These are phyloP conservation scores for Lepidurus couesii DNA, from an alignment of 1,140 invertebrate genomes.

Conservation along the genomic window DNA sequence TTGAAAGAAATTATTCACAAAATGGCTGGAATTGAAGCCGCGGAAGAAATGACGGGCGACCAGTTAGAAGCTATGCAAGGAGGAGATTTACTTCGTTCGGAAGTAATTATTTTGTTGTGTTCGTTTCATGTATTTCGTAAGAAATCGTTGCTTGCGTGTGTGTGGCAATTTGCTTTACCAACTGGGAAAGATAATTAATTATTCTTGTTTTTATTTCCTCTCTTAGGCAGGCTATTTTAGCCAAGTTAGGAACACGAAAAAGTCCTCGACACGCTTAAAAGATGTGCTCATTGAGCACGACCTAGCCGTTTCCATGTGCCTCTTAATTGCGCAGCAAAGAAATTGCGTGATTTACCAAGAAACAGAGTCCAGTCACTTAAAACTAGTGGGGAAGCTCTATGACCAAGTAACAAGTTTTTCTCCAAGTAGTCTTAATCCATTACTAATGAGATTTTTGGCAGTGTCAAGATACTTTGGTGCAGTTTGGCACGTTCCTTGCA, in stretches of 20 bases:
- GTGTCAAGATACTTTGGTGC: slow-evolving; percentile 96
- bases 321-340: slow-evolving; percentile 94
- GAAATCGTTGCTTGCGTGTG: background rate
- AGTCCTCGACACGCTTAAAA: slow-evolving; percentile 90
- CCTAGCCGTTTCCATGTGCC: slow-evolving; percentile 84
- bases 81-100: slow-evolving; percentile 87
- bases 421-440: background rate
- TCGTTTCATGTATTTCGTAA: slow-evolving; percentile 29
- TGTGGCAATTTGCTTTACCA: background rate
- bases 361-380: slow-evolving; percentile 81
- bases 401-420: slow-evolving; percentile 45
- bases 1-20: slow-evolving; percentile 98
- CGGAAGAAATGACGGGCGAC: slow-evolving; percentile 92
- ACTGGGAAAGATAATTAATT: no score
- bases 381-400: slow-evolving; percentile 66
- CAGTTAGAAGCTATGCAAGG: slow-evolving; percentile 94
- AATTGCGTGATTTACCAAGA: slow-evolving; percentile 86
- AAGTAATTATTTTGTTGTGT: slow-evolving; percentile 54
- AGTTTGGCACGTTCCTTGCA: slow-evolving; percentile 93
- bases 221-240: slow-evolving; percentile 86
- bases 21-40: slow-evolving; percentile 97
- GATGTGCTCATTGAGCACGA: slow-evolving; percentile 88
- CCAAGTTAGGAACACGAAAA: slow-evolving; percentile 92
- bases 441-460: slow-evolving; percentile 47
- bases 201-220: slow-evolving; percentile 37